A percentile compares a stretch with the other conserved stretches of the same genome.
Evolutionary conservation across 2,113 vertebrate genomes (phyloP).

Genomic region (Petrocephalus zakoni): DNA sequence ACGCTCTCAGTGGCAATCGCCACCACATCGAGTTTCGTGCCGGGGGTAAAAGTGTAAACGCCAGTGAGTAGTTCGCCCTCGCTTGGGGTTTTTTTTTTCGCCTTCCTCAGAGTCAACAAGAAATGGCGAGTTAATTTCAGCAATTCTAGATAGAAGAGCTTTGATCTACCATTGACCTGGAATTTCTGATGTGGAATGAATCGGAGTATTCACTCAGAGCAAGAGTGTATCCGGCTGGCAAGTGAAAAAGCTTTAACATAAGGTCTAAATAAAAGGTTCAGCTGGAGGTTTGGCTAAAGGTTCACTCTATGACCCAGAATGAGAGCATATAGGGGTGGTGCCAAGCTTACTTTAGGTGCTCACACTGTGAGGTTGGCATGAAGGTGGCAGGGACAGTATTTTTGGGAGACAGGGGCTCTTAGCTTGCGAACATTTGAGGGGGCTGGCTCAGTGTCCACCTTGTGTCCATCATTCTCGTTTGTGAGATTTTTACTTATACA

Average conservation of each 20-base stretch:
- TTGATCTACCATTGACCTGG: neutral
- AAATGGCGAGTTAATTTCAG: neutral
- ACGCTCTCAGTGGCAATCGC: conserved; percentile 25
- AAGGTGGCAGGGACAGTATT: neutral
- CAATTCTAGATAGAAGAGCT: too few relatives aligned
- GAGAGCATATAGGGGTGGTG: neutral
- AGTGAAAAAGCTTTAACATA: neutral
- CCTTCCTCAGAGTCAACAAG: neutral
- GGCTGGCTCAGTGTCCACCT: neutral
- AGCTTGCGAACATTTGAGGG: neutral
- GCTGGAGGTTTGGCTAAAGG: neutral
- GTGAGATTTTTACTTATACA: too few relatives aligned
- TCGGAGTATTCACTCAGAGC: neutral
- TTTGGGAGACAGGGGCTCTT: neutral
- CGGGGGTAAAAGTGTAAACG: neutral
- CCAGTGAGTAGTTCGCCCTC: neutral
- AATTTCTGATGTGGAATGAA: neutral
- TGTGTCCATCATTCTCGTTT: neutral
- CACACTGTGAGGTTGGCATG: neutral
- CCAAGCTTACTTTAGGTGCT: neutral
- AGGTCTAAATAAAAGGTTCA: neutral
- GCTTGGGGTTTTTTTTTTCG: neutral
- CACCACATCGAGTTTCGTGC: neutral
- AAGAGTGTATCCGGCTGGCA: neutral
- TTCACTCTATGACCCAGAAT: neutral